phyloP scores from a whole-genome alignment of 2,888 invertebrate genomes.

The Nycteola revayana region DNA sequence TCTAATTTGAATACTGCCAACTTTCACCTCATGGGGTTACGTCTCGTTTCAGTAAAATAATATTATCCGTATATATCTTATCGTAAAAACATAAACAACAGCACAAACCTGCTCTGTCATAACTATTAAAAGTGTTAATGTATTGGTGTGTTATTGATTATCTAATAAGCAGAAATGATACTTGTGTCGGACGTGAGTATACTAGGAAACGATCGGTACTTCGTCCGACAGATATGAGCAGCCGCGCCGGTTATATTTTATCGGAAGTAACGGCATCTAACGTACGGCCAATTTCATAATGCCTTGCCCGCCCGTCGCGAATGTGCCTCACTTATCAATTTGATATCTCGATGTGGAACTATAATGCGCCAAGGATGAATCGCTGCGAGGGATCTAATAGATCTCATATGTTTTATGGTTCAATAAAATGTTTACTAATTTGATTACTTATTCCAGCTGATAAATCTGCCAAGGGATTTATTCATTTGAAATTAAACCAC shows the following conservation, averaged over 20 bases:
- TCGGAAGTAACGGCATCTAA: constrained; percentile 79
- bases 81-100: constrained; percentile 30
- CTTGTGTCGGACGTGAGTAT: constrained; percentile 58
- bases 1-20: constrained; percentile 29
- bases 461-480: too few species aligned
- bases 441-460: too few species aligned
- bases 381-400: constrained; percentile 31
- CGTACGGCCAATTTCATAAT: constrained; percentile 82
- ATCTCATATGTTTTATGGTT: too few species aligned
- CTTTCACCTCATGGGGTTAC: constrained; percentile 26
- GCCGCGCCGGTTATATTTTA: constrained; percentile 77
- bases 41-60: constrained; percentile 23
- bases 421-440: too few species aligned
- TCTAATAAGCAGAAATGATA: constrained; percentile 59
- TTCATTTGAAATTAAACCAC: too few species aligned
- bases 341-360: constrained; percentile 77
- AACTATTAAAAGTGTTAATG: constrained; percentile 27
- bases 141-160: constrained; percentile 50
- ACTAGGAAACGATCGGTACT: constrained; percentile 47
- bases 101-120: constrained; percentile 30
- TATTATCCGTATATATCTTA: constrained; percentile 29
- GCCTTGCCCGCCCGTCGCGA: constrained; percentile 69
- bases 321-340: constrained; percentile 80
- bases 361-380: constrained; percentile 67
- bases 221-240: constrained; percentile 76